These are phyloP conservation scores for Papilio glaucus DNA, from an alignment of 1,140 invertebrate genomes.

Conservation along the genomic window DNA sequence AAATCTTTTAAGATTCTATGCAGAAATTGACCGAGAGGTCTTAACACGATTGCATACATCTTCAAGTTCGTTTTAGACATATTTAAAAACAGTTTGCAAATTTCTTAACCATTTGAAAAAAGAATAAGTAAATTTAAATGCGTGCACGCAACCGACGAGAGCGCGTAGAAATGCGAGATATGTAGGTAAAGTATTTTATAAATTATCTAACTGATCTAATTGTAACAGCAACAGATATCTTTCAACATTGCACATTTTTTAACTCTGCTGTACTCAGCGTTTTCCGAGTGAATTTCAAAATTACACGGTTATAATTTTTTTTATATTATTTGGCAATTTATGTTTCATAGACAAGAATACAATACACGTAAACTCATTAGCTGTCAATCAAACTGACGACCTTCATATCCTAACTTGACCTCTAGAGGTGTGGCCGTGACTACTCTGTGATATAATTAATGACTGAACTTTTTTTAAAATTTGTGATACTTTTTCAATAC, in stretches of 20 bases:
- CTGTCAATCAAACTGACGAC: too few species aligned
- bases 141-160: not conserved
- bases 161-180: constrained; percentile 4
- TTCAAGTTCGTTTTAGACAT: constrained; percentile 19
- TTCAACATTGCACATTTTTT: not conserved
- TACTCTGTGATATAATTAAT: too few species aligned
- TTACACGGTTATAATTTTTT: too few species aligned
- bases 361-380: too few species aligned
- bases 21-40: constrained; percentile 25
- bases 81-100: constrained; percentile 19
- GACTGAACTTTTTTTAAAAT: too few species aligned
- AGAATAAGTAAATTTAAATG: constrained; percentile 12
- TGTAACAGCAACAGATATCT: not conserved
- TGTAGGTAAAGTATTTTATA: not conserved
- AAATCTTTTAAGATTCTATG: constrained; percentile 36
- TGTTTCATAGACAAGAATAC: too few species aligned
- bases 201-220: constrained; percentile 9
- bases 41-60: constrained; percentile 19
- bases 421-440: too few species aligned
- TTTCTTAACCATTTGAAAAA: constrained; percentile 15
- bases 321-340: too few species aligned
- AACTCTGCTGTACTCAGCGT: not conserved
- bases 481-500: too few species aligned
- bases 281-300: too few species aligned
- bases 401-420: too few species aligned